Percentiles rank a stretch among this genome's conserved stretches.
Conservation (phyloP, 2,797 vertebrate genomes). For the Phoebastria nigripes region DNA sequence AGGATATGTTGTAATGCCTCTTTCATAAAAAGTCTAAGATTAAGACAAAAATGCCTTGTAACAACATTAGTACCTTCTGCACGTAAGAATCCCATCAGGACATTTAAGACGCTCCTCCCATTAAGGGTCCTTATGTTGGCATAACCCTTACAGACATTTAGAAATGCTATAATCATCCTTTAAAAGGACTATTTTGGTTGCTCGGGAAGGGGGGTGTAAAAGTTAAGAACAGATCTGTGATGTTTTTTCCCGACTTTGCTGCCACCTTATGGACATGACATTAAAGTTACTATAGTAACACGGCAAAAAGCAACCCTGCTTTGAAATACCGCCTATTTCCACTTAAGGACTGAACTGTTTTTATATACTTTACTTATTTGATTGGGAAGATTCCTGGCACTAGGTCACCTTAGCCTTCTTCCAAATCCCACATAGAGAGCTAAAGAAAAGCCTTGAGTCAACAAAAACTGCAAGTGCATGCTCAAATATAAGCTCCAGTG, state of each 20-base stretch:
- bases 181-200: not conserved
- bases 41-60: not conserved
- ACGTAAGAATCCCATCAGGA: not conserved
- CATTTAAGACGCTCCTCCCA: not conserved
- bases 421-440: not conserved
- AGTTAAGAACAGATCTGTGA: not conserved
- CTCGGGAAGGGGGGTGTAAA: not conserved
- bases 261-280: slow-evolving; percentile 57
- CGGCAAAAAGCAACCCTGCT: not conserved
- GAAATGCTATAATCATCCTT: not conserved
- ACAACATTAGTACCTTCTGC: not conserved
- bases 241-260: slow-evolving; percentile 41
- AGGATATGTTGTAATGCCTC: not conserved
- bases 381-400: not conserved
- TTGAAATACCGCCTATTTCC: not conserved
- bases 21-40: not conserved
- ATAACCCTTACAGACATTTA: not conserved
- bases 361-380: not conserved
- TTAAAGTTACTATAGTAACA: not conserved
- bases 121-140: not conserved
- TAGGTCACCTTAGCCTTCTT: not conserved
- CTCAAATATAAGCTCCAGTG: not conserved
- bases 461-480: not conserved
- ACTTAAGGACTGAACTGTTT: not conserved
- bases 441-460: slow-evolving; percentile 41